Percentiles rank a stretch among this genome's conserved stretches.
phyloP scores from a whole-genome alignment of 2,797 vertebrate species.

The Phaenicophaeus curvirostris region DNA sequence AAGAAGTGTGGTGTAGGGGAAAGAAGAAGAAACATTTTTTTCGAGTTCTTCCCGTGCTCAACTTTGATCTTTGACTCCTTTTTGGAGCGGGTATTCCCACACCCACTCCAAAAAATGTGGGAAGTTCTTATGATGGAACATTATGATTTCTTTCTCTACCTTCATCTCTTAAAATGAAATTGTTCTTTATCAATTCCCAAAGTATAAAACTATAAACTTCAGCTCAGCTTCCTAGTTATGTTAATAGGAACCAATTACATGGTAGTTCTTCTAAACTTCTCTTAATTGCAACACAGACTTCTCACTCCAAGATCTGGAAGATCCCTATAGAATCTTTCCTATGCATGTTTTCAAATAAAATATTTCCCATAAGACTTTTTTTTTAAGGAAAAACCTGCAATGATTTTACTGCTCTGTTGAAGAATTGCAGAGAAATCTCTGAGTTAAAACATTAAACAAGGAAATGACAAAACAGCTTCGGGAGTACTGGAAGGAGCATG shows the following conservation, averaged over 20 bases:
- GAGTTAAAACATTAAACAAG: not conserved
- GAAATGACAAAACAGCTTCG: not conserved
- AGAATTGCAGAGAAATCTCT: not conserved
- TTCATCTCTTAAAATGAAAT: not conserved
- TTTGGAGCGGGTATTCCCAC: not conserved
- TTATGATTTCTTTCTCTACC: not conserved
- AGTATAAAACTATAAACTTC: not conserved
- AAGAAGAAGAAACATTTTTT: not conserved
- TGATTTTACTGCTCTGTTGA: not conserved
- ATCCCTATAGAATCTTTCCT: not conserved
- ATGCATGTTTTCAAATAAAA: not conserved
- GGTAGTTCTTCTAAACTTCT: not conserved
- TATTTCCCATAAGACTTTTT: not conserved
- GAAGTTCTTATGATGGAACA: not conserved
- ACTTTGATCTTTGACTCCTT: not conserved
- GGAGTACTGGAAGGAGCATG: constrained; percentile 4
- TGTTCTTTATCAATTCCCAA: not conserved
- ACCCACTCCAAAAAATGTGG: not conserved
- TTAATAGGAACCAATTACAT: not conserved
- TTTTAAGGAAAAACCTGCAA: accelerated
- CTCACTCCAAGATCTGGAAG: not conserved
- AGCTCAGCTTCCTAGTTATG: not conserved
- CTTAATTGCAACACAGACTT: not conserved
- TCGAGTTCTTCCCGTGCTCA: not conserved
- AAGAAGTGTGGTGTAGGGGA: not conserved